Evolutionary conservation across 2,888 invertebrate genomes (phyloP).

Genomic region (Phortica magna): DNA sequence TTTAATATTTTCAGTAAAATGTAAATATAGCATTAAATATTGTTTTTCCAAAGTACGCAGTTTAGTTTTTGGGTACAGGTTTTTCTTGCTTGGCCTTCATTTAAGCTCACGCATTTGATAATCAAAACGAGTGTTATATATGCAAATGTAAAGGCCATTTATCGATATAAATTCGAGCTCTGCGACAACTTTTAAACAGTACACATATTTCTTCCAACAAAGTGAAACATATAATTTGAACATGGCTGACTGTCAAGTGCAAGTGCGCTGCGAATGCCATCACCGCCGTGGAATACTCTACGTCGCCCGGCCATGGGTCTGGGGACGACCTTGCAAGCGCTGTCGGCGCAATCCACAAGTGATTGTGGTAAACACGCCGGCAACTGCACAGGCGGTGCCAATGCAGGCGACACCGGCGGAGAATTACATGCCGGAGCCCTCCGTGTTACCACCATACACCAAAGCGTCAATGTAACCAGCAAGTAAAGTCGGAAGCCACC

Average conservation of each 20-base stretch:
- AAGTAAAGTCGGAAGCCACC: no score
- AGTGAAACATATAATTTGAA: constrained; percentile 19
- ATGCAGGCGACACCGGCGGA: constrained; percentile 39
- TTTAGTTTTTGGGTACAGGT: no score
- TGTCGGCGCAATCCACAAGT: constrained; percentile 54
- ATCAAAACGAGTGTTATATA: no score
- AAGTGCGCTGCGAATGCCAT: constrained; percentile 60
- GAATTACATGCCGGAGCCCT: constrained; percentile 18
- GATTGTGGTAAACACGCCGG: constrained; percentile 44
- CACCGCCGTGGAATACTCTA: constrained; percentile 57
- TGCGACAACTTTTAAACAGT: no score
- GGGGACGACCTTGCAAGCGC: constrained; percentile 60
- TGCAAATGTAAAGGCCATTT: no score
- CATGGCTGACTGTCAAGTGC: constrained; percentile 56
- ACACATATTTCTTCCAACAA: neutral
- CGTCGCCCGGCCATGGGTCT: constrained; percentile 52
- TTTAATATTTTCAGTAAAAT: no score
- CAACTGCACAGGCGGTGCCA: constrained; percentile 47
- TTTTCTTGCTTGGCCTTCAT: no score
- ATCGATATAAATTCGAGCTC: no score
- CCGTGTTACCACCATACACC: neutral
- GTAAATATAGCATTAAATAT: no score
- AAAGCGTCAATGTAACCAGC: no score
- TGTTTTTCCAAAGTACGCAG: no score
- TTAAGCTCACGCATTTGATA: no score